Base-by-base conservation (phyloP, 2,888 invertebrate genomes). In the Poecilobothrus nobilitatus region DNA sequence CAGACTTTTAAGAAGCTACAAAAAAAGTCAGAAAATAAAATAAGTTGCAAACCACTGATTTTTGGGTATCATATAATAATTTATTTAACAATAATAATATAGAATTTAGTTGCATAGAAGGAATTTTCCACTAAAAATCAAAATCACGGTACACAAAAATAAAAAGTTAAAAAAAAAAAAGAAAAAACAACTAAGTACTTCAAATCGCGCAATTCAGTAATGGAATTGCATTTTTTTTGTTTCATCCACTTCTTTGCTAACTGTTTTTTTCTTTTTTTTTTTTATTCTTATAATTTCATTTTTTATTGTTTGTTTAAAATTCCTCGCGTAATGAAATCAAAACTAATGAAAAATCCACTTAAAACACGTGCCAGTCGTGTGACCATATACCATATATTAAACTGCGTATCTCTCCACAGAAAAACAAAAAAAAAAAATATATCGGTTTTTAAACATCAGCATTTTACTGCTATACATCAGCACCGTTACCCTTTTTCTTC, bases 301-400 rank as follows among this genome's bases (percentile, higher is more conserved):
- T 15, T 53, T 53, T 12, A 37, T 10, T 37, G 37, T 37, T 53
- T 53, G 15, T 53, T 18, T 53, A 53, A 53, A 41, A 53, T 18
- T 53, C n/a, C 18, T 53, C 53, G 53, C 53, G 15, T 53, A 9
- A 53, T 53, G 53, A 53, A 53, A 53, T 53, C 53, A 53, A 53
- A 53, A 53, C 53, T 53, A 53, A 53, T 53, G 53, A 53, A 53
- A 53, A 53, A 53, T 53, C 53, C n/a, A 53, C 53, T 53, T 53
- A n/a, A 18, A 53, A 18, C 53, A 53, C 53, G 53, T 53, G 53
- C 53, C 53, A 53, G 53, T 53, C 53, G 18, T 53, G 53, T 53
- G 53, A 53, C 53, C n/a, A 53, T 44, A n/a, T 15, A 41, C 9
- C 9, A 9, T 41, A 41, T 41, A 41, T 12, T 41, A 41, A 53